phyloP scores from a whole-genome alignment of 2,797 vertebrate genomes.

The Phoeniculus purpureus region DNA sequence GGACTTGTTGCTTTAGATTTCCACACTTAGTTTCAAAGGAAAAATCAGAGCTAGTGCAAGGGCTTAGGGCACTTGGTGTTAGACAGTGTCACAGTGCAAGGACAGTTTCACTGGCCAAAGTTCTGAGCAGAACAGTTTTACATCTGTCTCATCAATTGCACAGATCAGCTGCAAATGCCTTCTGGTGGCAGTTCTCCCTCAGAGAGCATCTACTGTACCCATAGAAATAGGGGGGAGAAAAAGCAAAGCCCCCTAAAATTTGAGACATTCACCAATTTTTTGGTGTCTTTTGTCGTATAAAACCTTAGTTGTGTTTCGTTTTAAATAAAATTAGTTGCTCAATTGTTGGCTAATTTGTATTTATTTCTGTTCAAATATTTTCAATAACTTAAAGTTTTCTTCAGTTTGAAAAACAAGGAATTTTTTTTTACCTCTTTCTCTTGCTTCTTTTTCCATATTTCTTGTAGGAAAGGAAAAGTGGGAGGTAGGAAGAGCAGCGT shows the following conservation, averaged over 20 bases:
- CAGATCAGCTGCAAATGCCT: not conserved
- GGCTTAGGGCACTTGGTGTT: not conserved
- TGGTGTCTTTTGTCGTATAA: not conserved
- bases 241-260: not conserved
- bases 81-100: constrained; percentile 17
- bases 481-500: constrained; percentile 51
- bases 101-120: constrained; percentile 1
- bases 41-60: not conserved
- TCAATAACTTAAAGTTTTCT: constrained; percentile 28
- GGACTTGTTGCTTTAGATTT: not conserved
- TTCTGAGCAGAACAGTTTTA: constrained; percentile 45
- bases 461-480: constrained; percentile 50
- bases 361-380: constrained; percentile 54
- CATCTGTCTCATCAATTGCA: constrained; percentile 62
- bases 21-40: constrained; percentile 15
- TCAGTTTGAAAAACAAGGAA: constrained; percentile 24
- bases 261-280: constrained; percentile 1
- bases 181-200: not conserved
- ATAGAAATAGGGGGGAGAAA: not conserved
- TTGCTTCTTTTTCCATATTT: constrained; percentile 46
- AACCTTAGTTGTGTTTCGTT: constrained; percentile 38
- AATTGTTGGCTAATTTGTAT: constrained; percentile 63
- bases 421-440: constrained; percentile 8
- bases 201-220: not conserved
- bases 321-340: constrained; percentile 63